Evolutionary conservation across 2,888 invertebrate genomes (phyloP), one percentile per base, ranked within the genome.

Genomic region (Antheraea assamensis): DNA sequence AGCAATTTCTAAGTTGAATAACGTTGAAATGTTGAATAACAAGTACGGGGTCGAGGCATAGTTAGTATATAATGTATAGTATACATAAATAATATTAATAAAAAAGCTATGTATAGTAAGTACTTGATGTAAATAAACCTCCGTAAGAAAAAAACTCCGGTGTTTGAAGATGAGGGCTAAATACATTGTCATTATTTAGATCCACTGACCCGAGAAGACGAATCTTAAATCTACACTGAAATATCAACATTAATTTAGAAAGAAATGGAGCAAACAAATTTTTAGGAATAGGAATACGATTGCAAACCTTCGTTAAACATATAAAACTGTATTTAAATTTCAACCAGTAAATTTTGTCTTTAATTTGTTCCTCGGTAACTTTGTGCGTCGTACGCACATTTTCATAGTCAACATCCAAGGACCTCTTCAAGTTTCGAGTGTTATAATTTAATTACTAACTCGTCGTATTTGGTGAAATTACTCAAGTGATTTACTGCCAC

Each of bases 371-470:
- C 42, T 61, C 49, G 52, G 52, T 73, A 73, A 70, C 73, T 73
- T 68, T 58, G 73, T 49, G 35, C 70, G 55, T 70, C 42, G 35
- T 81, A 79, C 80, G 79, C 77, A 79, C 76, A 80, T 79, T 80
- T 81, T 78, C 79, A 74, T 81, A 82, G 80, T 75, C 79, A 77
- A 75, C 80, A 77, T 75, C 76, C 77, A 77, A 80, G 82, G 80
- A 77, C 76, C 80, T 79, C 79, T 78, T 82, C 80, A 82, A 86
- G 85, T 86, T 86, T 85, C 77, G 80, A 88, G 86, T 86, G 86
- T 81, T 82, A 87, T 88, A 88, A 90, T 89, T 88, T 87, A 88
- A 90, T 90, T 89, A 88, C 82, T 78, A 79, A 75, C 78, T 81
- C 82, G 78, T 81, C 85, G 83, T 82, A 85, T 86, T 87, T 82